phyloP scores from a whole-genome alignment of 2,797 vertebrate species.

The Thalassophryne amazonica region DNA sequence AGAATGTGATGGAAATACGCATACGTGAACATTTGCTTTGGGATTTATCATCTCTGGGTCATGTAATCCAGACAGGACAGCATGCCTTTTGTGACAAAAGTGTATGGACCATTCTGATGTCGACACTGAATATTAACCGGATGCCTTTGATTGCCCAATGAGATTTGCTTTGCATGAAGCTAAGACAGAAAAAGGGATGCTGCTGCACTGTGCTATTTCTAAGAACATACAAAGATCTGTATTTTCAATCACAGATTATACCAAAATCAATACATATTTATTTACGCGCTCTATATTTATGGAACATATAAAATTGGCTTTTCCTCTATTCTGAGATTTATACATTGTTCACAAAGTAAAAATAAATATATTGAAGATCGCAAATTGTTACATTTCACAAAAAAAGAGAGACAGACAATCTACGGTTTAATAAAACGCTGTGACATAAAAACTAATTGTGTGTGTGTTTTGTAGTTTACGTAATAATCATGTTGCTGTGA shows the following conservation, averaged over 20 bases:
- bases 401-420: conserved; percentile 17
- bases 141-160: conserved; percentile 62
- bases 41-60: conserved; percentile 3
- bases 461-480: conserved; percentile 18
- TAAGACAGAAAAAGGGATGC: conserved; percentile 3
- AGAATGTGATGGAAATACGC: neutral
- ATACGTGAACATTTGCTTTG: conserved; percentile 5
- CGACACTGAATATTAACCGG: conserved; percentile 20
- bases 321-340: conserved; percentile 52
- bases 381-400: conserved; percentile 17
- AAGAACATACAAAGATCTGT: conserved; percentile 40
- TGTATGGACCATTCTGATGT: conserved; percentile 48
- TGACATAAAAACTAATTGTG: conserved; percentile 31
- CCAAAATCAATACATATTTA: conserved; percentile 39
- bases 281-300: conserved; percentile 46
- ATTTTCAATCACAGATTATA: conserved; percentile 55
- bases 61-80: conserved; percentile 9
- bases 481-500: too few relatives aligned
- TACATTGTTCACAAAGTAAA: conserved; percentile 31
- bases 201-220: conserved; percentile 20
- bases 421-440: conserved; percentile 65
- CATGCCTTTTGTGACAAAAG: conserved; percentile 41
- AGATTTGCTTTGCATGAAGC: conserved; percentile 66
- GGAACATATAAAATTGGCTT: conserved; percentile 35
- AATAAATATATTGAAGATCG: conserved; percentile 26